A percentile compares a stretch with the other conserved stretches of the same genome.
phyloP scores from a whole-genome alignment of 64 coral and sea anemone genomes.

The Platygyra sinensis region DNA sequence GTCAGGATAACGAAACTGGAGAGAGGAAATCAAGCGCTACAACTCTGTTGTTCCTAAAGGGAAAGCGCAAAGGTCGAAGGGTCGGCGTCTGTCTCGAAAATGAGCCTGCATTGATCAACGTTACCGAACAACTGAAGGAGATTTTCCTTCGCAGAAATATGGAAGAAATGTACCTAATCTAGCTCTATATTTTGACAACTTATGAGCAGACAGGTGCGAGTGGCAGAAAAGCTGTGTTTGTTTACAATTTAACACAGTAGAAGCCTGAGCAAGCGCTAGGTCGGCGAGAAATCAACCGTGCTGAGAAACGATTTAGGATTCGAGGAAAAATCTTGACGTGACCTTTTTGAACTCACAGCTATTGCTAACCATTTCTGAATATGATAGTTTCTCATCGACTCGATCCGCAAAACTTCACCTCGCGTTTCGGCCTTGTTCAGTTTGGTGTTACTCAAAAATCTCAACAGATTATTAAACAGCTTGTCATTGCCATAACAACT shows the following conservation, averaged over 20 bases:
- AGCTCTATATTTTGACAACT: not conserved
- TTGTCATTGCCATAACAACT: constrained; percentile 3
- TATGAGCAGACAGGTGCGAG: constrained; percentile 21
- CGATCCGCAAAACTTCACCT: too few species aligned
- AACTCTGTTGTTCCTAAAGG: constrained; percentile 61
- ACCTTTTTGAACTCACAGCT: too few species aligned
- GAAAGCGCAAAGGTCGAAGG: constrained; percentile 60
- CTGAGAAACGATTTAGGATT: not conserved
- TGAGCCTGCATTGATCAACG: constrained; percentile 77
- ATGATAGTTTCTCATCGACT: too few species aligned
- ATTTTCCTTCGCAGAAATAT: constrained; percentile 89
- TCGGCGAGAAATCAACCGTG: not conserved
- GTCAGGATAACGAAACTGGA: constrained; percentile 22
- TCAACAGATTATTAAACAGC: not conserved
- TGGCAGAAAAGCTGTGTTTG: constrained; percentile 18
- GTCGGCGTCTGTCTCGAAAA: constrained; percentile 83
- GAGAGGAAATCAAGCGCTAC: constrained; percentile 73
- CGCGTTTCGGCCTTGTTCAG: too few species aligned
- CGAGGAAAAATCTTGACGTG: not conserved
- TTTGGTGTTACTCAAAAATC: too few species aligned
- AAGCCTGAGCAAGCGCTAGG: not conserved
- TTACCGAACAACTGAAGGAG: constrained; percentile 87
- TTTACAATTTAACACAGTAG: constrained; percentile 27
- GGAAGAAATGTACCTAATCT: constrained; percentile 98
- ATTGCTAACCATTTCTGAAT: too few species aligned